Evolutionary conservation across 2,888 invertebrate genomes (phyloP), one percentile per base, ranked within the genome.

Genomic region (Tanytarsus gracilentus): DNA sequence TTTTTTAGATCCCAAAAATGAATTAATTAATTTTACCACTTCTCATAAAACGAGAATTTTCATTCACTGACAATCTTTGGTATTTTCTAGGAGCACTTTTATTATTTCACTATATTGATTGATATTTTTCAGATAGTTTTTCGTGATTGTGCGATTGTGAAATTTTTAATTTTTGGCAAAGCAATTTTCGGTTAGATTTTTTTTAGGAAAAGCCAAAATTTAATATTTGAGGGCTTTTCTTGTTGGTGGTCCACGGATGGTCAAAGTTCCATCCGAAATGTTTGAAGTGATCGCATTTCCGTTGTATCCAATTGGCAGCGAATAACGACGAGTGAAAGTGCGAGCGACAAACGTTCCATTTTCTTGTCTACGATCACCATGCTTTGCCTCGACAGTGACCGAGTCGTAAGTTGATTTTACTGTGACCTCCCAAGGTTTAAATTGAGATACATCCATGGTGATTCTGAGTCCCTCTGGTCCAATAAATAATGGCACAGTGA

Each of bases 261-360:
- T 86, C 44, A 88, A 76, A 49, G 90, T 82, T 11, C 90, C 91
- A 69, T 91, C 89, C 0, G 88, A 85, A 27, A 92, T 74, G 4
- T 82, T 78, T 61, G 89, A 88, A 52, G 82, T 78, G 1, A 92
- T 79, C 65, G 84, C 82, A 7, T 82, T 79, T 6, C 84, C 78
- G 64, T 90, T 85, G 66, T 82, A 82, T 29, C 80, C 82, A 23
- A 79, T 74, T 0, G 86, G 86, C 40, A 87, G 73, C 65, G 83
- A 74, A 68, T 86, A 86, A 49, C 78, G 77, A 63, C 91, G 79
- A 2, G 79, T 80, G 70, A 91, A 89, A 71, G 91, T 89, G 16
- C 91, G 79, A 4, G 89, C 86, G 59, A 92, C 82, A 70, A 9
- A 8, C 40, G 40, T 11, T 6, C 26, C 29, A 14, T 51, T 14